Evolutionary conservation across 2,888 invertebrate genomes (phyloP), one percentile per base, ranked within the genome.

Genomic region (Mimas tiliae): DNA sequence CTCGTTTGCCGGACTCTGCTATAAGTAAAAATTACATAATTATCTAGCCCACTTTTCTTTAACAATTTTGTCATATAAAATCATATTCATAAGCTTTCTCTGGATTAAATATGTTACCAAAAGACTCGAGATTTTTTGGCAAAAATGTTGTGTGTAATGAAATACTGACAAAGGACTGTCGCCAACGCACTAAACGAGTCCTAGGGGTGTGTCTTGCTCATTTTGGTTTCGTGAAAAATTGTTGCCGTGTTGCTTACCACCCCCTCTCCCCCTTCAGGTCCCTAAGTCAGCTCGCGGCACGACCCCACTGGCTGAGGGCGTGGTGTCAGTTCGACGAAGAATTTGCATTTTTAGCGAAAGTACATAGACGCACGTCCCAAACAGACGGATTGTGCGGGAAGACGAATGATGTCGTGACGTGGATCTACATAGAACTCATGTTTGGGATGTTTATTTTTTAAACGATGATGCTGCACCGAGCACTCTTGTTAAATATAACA

Each of bases 301-400:
- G 76, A 72, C 74, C 75, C 75, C 74, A 69, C 78, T 76, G 77
- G 74, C 78, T 77, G 84, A 82, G 85, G 91, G 91, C 91, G 91
- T 89, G 90, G 87, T 88, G 85, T 85, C 87, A 85, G 84, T 87
- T 86, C 85, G 84, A 84, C 81, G 79, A 77, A 78, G 79, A 87
- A 93, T 92, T 93, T 92, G 91, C 92, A 93, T 92, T 89, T 92
- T 92, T 88, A 90, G 91, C 89, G 89, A 87, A 88, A 90, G 87
- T 87, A 89, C 88, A 82, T 80, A 79, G 86, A 87, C 87, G 85
- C 89, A 86, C 88, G 93, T 91, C 92, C 73, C 72, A 70, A 76
- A 74, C 92, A 92, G 91, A 91, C 88, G 84, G 84, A 90, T 89
- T 88, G 84, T 78, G 82, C 77, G 76, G 70, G 84, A 72, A 88